These are phyloP conservation scores for Daktulosphaira vitifoliae DNA, from an alignment of 1,140 invertebrate species.

Conservation along the genomic window DNA sequence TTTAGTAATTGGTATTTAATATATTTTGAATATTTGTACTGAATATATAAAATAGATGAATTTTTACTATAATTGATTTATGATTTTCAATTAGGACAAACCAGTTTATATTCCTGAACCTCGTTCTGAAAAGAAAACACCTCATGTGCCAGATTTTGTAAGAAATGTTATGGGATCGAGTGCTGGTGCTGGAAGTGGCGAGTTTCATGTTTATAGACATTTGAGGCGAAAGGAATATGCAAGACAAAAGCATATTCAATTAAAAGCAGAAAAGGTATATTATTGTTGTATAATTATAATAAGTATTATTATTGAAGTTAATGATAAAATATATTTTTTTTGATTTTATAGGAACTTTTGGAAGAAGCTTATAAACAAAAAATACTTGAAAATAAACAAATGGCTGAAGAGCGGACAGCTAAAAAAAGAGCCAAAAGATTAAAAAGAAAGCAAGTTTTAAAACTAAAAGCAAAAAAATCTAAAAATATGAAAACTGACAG, in stretches of 20 bases:
- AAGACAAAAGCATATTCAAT: constrained; percentile 83
- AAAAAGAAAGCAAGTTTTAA: constrained; percentile 59
- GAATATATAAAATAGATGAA: neutral
- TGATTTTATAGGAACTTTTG: constrained; percentile 55
- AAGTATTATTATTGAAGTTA: neutral
- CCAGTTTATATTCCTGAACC: constrained; percentile 75
- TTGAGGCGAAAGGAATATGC: constrained; percentile 89
- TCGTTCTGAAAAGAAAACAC: constrained; percentile 65
- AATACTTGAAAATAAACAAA: constrained; percentile 66
- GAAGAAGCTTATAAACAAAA: constrained; percentile 75
- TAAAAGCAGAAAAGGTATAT: constrained; percentile 70
- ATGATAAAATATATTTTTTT: neutral
- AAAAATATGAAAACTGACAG: constrained; percentile 36
- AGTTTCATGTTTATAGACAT: constrained; percentile 97
- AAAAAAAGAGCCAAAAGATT: constrained; percentile 76
- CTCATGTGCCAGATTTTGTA: constrained; percentile 84
- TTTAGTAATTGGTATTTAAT: neutral
- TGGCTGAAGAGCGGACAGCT: constrained; percentile 68
- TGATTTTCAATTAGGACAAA: constrained; percentile 59
- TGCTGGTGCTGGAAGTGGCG: constrained; percentile 94
- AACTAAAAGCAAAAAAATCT: constrained; percentile 47
- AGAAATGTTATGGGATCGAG: constrained; percentile 96
- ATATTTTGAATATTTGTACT: neutral
- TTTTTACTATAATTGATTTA: neutral
- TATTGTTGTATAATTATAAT: neutral